Percentiles rank a stretch among this genome's conserved stretches.
Conservation (phyloP, 2,888 invertebrate species). For the Venusia cambrica region DNA sequence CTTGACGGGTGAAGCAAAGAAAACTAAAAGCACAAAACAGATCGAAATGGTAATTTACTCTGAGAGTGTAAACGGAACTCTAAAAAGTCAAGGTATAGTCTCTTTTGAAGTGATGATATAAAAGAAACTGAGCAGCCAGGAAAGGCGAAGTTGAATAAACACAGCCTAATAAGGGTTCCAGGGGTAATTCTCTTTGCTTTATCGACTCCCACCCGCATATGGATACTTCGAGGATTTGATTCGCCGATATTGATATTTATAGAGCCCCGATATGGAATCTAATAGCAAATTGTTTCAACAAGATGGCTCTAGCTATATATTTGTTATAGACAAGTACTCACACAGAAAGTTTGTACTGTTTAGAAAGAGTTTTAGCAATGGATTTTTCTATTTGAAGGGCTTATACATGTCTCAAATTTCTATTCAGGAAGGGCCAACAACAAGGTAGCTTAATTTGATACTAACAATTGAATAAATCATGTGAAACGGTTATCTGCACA, state of each 20-base stretch:
- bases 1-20: too few relatives aligned
- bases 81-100: neutral
- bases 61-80: too few relatives aligned
- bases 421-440: too few relatives aligned
- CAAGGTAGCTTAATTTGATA: too few relatives aligned
- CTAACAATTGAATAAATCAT: too few relatives aligned
- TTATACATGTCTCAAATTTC: too few relatives aligned
- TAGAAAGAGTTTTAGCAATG: too few relatives aligned
- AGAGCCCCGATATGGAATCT: slow-evolving; percentile 9
- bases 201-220: slow-evolving; percentile 21
- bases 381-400: too few relatives aligned
- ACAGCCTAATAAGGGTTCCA: slow-evolving; percentile 22
- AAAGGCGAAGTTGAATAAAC: slow-evolving; percentile 21
- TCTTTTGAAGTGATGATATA: neutral
- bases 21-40: too few relatives aligned
- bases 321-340: too few relatives aligned
- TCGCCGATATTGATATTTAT: slow-evolving; percentile 12
- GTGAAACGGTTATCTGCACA: too few relatives aligned
- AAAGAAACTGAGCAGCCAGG: slow-evolving; percentile 1
- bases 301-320: neutral
- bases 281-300: slow-evolving; percentile 10
- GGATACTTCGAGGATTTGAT: slow-evolving; percentile 16
- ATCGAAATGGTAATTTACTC: slow-evolving; percentile 5
- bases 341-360: too few relatives aligned
- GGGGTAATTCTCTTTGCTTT: slow-evolving; percentile 21